Conservation (phyloP, 2,113 vertebrate species). For the Lasiurus cinereus region DNA sequence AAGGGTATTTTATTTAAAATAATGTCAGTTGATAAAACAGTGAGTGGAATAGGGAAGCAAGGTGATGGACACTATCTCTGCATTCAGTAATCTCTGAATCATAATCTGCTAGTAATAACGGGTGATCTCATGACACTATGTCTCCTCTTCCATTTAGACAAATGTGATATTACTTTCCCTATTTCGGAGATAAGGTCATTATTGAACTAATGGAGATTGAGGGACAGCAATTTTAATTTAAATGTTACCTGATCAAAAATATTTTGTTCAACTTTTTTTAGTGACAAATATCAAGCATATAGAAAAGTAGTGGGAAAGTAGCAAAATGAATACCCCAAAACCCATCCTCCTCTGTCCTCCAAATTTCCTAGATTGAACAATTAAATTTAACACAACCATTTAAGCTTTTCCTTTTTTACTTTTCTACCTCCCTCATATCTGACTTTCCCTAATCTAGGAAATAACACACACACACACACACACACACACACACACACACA, state of each 20-base stretch:
- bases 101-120: background rate
- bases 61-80: background rate
- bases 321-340: background rate
- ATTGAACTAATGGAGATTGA: background rate
- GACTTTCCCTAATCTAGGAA: background rate
- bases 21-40: background rate
- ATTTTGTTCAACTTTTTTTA: background rate
- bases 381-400: background rate
- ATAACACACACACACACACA: background rate
- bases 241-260: slow-evolving; percentile 1
- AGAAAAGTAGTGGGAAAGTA: background rate
- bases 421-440: background rate
- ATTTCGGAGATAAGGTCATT: slow-evolving; percentile 17
- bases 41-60: background rate
- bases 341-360: background rate
- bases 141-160: background rate
- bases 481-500: background rate
- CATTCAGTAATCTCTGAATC: background rate
- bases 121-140: background rate
- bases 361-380: background rate
- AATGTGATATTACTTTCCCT: background rate
- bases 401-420: background rate
- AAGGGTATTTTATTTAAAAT: slow-evolving; percentile 17
- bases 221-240: slow-evolving; percentile 10
- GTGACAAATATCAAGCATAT: background rate